A percentile compares a stretch with the other conserved stretches of the same genome.
Conservation (phyloP, 2,113 vertebrate genomes). For the Pterocles gutturalis region DNA sequence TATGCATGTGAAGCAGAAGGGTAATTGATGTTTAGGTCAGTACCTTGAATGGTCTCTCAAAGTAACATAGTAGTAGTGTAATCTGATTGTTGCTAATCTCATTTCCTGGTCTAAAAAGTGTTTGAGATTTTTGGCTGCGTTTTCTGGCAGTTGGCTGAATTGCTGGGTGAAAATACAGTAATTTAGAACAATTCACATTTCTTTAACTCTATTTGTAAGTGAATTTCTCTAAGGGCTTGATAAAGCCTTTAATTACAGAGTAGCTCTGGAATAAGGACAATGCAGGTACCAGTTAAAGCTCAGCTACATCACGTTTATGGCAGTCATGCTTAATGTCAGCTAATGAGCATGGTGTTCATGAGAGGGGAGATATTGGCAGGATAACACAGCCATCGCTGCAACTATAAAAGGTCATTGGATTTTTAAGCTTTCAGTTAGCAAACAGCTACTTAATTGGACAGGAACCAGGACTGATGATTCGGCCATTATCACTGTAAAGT, state of each 20-base stretch:
- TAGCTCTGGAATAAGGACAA: neutral
- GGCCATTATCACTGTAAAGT: neutral
- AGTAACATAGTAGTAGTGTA: neutral
- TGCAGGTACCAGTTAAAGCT: neutral
- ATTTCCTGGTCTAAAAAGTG: neutral
- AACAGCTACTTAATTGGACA: neutral
- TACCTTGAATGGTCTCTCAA: neutral
- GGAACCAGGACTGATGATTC: neutral
- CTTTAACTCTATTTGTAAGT: neutral
- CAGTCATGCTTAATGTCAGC: neutral
- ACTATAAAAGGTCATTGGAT: slow-evolving; percentile 21
- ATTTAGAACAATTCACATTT: neutral
- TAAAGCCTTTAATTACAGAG: slow-evolving; percentile 22
- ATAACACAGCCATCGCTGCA: neutral
- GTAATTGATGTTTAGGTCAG: slow-evolving; percentile 30
- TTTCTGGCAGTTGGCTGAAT: neutral
- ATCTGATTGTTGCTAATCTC: slow-evolving; percentile 31
- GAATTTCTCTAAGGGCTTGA: neutral
- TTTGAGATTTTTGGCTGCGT: neutral
- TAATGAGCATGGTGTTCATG: neutral
- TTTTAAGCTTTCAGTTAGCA: slow-evolving; percentile 20
- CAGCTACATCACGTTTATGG: slow-evolving; percentile 3
- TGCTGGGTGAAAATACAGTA: slow-evolving; percentile 32
- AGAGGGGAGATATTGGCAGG: slow-evolving; percentile 28
- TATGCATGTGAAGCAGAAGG: neutral